Evolutionary conservation across 2,888 invertebrate species (phyloP).

Genomic region (Xylocampa areola): DNA sequence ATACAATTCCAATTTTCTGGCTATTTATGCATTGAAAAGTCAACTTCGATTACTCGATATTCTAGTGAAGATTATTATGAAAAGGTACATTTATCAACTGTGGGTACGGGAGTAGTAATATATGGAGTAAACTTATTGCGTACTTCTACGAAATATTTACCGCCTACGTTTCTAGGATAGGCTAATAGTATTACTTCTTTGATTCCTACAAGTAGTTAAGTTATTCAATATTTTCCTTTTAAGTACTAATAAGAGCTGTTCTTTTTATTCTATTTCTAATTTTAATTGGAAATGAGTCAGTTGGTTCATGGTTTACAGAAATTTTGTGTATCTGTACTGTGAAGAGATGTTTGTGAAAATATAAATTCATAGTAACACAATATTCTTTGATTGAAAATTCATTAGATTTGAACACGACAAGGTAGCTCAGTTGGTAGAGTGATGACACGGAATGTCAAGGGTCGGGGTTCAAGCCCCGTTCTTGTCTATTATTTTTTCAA

Average conservation of each 20-base stretch:
- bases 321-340: too few species aligned
- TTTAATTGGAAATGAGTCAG: neutral
- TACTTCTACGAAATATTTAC: conserved; percentile 20
- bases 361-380: too few species aligned
- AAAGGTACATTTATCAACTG: conserved; percentile 2
- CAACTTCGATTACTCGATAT: neutral
- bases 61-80: neutral
- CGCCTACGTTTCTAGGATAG: neutral
- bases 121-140: conserved; percentile 8
- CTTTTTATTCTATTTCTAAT: neutral
- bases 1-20: too few species aligned
- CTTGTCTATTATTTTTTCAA: too few species aligned
- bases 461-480: too few species aligned
- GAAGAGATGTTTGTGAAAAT: too few species aligned
- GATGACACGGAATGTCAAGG: too few species aligned
- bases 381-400: too few species aligned
- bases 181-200: conserved; percentile 1
- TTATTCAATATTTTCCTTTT: conserved; percentile 10
- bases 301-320: neutral
- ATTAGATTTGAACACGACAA: too few species aligned
- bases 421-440: too few species aligned
- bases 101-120: conserved; percentile 14
- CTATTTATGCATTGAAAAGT: neutral
- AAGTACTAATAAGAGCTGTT: neutral
- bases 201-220: conserved; percentile 17